Conservation (phyloP, 2,797 vertebrate genomes). For the Muscicapa comitata region DNA sequence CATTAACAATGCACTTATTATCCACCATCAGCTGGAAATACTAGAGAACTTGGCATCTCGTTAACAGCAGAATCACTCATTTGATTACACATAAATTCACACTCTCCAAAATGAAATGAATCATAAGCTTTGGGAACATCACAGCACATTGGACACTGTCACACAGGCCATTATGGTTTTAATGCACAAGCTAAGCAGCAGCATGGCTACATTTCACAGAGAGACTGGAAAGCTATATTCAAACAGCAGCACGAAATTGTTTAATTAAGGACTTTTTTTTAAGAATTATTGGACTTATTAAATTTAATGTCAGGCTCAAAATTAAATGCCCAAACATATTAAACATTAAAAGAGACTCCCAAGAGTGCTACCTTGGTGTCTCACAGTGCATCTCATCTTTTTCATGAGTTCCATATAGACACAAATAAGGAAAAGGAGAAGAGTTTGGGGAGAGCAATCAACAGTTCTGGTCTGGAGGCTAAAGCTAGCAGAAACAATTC, state of each 20-base stretch:
- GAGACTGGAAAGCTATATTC: not conserved
- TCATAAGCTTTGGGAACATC: constrained; percentile 13
- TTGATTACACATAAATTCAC: constrained; percentile 20
- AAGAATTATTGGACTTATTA: constrained; percentile 52
- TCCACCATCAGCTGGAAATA: not conserved
- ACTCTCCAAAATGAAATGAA: not conserved
- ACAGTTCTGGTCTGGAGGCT: not conserved
- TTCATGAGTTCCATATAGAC: not conserved
- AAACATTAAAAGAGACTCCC: not conserved
- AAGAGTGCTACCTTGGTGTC: not conserved
- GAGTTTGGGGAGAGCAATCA: not conserved
- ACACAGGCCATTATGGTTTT: not conserved
- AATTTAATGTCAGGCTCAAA: constrained; percentile 36
- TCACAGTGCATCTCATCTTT: not conserved
- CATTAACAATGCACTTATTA: not conserved
- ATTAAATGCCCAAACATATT: constrained; percentile 52
- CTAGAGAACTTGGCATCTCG: not conserved
- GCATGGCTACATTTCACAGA: not conserved
- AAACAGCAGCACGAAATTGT: not conserved
- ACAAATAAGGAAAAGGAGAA: not conserved
- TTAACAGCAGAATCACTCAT: constrained; percentile 26
- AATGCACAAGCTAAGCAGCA: not conserved
- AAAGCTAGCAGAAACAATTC: not conserved
- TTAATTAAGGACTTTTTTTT: not conserved
- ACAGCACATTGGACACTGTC: not conserved